Conservation (phyloP, 2,888 invertebrate species). For the Troilus luridus region DNA sequence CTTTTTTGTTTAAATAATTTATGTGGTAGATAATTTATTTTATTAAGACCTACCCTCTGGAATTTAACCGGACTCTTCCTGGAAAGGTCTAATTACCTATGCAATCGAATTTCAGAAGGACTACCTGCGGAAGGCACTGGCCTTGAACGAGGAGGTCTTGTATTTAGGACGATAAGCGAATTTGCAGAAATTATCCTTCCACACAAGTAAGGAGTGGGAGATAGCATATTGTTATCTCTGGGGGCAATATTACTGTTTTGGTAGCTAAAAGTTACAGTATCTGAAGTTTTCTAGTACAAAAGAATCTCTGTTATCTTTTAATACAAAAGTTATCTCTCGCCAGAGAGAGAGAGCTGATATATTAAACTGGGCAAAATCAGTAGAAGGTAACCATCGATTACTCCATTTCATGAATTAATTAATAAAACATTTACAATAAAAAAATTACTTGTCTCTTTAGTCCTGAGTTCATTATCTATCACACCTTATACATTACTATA, state of each 20-base stretch:
- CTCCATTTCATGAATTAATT: no score
- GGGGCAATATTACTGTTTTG: not conserved
- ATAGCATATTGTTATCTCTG: not conserved
- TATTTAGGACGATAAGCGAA: not conserved
- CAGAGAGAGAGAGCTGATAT: no score
- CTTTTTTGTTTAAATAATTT: no score
- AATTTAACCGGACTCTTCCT: not conserved
- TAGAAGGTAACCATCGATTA: no score
- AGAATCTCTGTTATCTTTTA: not conserved
- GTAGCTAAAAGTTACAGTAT: not conserved
- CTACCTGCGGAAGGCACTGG: not conserved
- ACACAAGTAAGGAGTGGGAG: not conserved
- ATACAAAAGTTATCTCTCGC: no score
- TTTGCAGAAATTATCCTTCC: constrained; percentile 5
- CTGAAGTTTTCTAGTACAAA: not conserved
- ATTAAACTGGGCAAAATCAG: no score
- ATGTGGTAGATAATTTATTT: no score
- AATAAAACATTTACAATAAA: no score
- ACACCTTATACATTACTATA: no score
- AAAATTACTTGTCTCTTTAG: no score
- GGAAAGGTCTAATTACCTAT: not conserved
- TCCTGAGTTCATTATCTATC: no score
- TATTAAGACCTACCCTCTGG: no score
- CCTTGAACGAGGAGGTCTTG: not conserved
- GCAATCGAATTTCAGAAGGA: not conserved